These are phyloP conservation scores for Pygmarrhopalites habei DNA, from an alignment of 1,140 invertebrate genomes.

Conservation along the genomic window DNA sequence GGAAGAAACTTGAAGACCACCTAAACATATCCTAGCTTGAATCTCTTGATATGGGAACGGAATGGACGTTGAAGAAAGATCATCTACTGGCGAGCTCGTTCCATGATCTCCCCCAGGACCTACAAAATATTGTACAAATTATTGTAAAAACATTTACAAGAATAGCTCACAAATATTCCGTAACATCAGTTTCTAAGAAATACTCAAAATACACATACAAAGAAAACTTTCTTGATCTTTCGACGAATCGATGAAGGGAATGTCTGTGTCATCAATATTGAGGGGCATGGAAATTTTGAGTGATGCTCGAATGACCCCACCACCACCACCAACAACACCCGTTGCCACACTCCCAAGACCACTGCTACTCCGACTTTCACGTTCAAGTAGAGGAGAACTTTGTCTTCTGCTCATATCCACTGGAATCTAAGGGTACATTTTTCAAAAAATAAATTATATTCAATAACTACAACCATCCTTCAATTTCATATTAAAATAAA, in stretches of 20 bases:
- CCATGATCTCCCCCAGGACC: background rate
- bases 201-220: no score
- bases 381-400: conserved; percentile 35
- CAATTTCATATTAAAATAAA: no score
- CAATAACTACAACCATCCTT: no score
- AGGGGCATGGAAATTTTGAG: conserved; percentile 53
- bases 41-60: conserved; percentile 39
- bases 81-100: conserved; percentile 27
- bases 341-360: background rate
- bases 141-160: no score
- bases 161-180: background rate
- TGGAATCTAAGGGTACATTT: conserved; percentile 29
- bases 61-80: conserved; percentile 15
- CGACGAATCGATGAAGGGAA: conserved; percentile 67
- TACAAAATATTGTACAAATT: no score
- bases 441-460: no score
- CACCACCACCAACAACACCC: background rate
- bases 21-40: conserved; percentile 34
- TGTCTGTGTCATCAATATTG: conserved; percentile 58
- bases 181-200: background rate
- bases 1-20: conserved; percentile 11
- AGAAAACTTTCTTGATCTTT: conserved; percentile 39
- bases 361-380: conserved; percentile 14
- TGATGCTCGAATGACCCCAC: conserved; percentile 67
- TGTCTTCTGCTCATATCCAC: conserved; percentile 24